Evolutionary conservation across 2,888 invertebrate species (phyloP), one percentile per base, ranked within the genome.

Genomic region (Macaria liturata): DNA sequence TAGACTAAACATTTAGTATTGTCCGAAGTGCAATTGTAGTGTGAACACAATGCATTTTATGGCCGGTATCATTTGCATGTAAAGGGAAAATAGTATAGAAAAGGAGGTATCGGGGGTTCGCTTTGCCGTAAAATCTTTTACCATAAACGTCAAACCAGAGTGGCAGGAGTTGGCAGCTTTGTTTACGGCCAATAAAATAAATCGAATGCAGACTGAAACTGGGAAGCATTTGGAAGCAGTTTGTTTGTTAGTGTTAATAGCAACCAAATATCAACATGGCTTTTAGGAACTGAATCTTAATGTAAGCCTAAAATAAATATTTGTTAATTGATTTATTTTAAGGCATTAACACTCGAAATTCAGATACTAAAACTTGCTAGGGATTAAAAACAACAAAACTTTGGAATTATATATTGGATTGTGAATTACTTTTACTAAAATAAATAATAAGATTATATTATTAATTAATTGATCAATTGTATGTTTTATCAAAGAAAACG

Each of bases 131-230:
- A 85, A 89, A 84, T 84, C 83, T 84, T 88, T 84, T 82, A 84
- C 83, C 82, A 88, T 90, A 89, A 88, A 89, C 76, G 80, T 78
- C 78, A 78, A 59, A 55, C 59, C 55, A 82, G 83, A 82, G 82
- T 82, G 80, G 81, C 85, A 84, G 79, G 78, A 86, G 82, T 85
- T 79, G 80, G 78, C 77, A 76, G 81, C 80, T 76, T 88, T 85
- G 86, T 89, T 88, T 90, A 91, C 81, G 88, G 81, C 71, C 88
- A 69, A 87, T 91, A 88, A 91, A 89, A 84, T 86, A 88, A 90
- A 90, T 88, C 83, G 88, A 88, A 83, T 79, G 78, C 77, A 81
- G 57, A 78, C 77, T 74, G 72, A 75, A 78, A 75, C 78, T 75
- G 71, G 68, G 4, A 42, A 42, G 9, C 42, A 4, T 8, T 8